Percentiles rank a stretch among this genome's conserved stretches.
Conservation (phyloP, 2,888 invertebrate genomes). For the Aricia artaxerxes region DNA sequence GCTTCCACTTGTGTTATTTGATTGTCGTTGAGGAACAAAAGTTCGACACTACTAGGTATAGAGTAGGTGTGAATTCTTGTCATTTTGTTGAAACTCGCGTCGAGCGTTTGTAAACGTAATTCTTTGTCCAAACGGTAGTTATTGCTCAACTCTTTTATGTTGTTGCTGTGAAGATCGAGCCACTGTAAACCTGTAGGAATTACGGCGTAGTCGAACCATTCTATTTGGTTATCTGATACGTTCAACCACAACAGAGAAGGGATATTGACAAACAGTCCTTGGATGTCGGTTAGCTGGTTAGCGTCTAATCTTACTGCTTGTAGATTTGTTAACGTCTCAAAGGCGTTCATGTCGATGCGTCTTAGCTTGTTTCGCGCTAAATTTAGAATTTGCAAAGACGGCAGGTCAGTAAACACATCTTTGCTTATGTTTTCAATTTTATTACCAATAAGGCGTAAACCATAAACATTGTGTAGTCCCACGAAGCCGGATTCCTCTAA, state of each 20-base stretch:
- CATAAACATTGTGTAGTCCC: slow-evolving; percentile 92
- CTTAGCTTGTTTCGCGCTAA: slow-evolving; percentile 92
- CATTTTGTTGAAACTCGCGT: slow-evolving; percentile 94
- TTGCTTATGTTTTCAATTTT: slow-evolving; percentile 90
- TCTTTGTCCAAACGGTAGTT: slow-evolving; percentile 85
- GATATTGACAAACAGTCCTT: slow-evolving; percentile 90
- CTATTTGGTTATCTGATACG: slow-evolving; percentile 93
- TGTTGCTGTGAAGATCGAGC: slow-evolving; percentile 94
- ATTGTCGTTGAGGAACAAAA: slow-evolving; percentile 94
- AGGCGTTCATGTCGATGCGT: slow-evolving; percentile 89
- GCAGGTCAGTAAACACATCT: slow-evolving; percentile 88
- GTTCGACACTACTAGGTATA: slow-evolving; percentile 91
- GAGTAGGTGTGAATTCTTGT: slow-evolving; percentile 87
- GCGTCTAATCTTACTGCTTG: slow-evolving; percentile 93
- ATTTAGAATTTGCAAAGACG: slow-evolving; percentile 91
- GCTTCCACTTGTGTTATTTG: slow-evolving; percentile 91
- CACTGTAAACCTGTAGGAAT: slow-evolving; percentile 91
- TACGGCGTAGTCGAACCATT: slow-evolving; percentile 93
- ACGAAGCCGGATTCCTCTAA: slow-evolving; percentile 91
- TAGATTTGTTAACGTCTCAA: slow-evolving; percentile 88
- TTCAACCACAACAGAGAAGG: slow-evolving; percentile 93
- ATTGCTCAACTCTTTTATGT: slow-evolving; percentile 88
- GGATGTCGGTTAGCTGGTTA: slow-evolving; percentile 90
- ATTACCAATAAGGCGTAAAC: slow-evolving; percentile 93
- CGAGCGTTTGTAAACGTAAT: slow-evolving; percentile 89